A percentile compares a stretch with the other conserved stretches of the same genome.
Evolutionary conservation across 2,888 invertebrate genomes (phyloP).

Genomic region (Augochlorella aurata): DNA sequence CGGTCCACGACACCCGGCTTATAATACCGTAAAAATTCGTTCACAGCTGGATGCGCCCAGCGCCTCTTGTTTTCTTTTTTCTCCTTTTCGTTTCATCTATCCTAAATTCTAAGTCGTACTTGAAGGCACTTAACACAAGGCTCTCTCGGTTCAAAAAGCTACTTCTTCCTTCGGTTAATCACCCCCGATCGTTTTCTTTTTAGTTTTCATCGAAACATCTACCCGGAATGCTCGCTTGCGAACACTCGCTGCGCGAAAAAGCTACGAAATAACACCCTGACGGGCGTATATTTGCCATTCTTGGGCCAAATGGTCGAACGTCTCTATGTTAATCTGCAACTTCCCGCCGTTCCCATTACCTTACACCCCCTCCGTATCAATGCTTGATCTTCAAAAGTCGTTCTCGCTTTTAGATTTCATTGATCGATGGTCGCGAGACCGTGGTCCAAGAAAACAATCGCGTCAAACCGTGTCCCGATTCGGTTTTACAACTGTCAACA

Average conservation of each 20-base stretch:
- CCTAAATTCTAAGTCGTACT: constrained; percentile 81
- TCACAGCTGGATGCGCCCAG: constrained; percentile 80
- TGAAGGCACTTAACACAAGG: constrained; percentile 82
- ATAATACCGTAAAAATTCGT: constrained; percentile 78
- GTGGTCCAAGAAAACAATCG: constrained; percentile 26
- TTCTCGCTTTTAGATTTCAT: neutral
- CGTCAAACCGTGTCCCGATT: constrained; percentile 2
- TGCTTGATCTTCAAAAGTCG: neutral
- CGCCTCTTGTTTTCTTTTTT: constrained; percentile 75
- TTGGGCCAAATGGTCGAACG: constrained; percentile 34
- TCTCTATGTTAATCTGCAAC: neutral
- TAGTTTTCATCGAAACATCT: constrained; percentile 36
- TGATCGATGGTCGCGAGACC: constrained; percentile 18
- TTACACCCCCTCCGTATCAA: neutral
- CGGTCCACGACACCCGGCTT: constrained; percentile 59
- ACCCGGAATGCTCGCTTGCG: constrained; percentile 15
- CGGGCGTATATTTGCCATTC: constrained; percentile 3
- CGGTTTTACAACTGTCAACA: constrained; percentile 8
- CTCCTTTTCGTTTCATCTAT: constrained; percentile 66
- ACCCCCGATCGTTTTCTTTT: constrained; percentile 42
- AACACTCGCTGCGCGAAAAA: constrained; percentile 32
- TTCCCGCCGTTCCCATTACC: constrained; percentile 12
- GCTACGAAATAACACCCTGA: constrained; percentile 25
- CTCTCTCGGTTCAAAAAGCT: constrained; percentile 79
- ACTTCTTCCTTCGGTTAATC: constrained; percentile 62